Conservation (phyloP, 2,113 vertebrate species). For the Podarcis raffonei region DNA sequence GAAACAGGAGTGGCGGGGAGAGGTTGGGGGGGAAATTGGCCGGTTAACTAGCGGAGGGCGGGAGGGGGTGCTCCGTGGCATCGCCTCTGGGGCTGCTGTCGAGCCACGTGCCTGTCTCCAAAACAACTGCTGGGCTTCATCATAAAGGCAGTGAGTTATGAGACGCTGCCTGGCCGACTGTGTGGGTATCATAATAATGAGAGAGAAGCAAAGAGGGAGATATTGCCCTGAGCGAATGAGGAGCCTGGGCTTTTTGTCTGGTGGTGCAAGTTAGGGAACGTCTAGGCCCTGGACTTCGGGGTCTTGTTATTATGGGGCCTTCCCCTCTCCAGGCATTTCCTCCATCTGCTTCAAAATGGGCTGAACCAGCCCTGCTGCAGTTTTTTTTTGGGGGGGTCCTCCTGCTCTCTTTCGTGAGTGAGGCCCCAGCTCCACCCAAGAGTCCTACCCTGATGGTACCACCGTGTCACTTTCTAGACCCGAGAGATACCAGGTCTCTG, state of each 20-base stretch:
- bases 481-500: too few species aligned
- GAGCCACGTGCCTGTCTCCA: slow-evolving; percentile 84
- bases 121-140: slow-evolving; percentile 86
- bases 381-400: too few species aligned
- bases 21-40: slow-evolving; percentile 77
- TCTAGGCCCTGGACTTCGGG: too few species aligned
- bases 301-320: too few species aligned
- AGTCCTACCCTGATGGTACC: too few species aligned
- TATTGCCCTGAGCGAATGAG: background rate
- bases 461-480: too few species aligned
- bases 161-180: background rate
- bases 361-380: too few species aligned
- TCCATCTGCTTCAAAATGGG: too few species aligned
- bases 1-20: slow-evolving; percentile 17
- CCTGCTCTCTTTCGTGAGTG: too few species aligned
- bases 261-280: background rate
- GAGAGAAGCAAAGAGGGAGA: background rate
- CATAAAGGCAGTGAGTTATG: slow-evolving; percentile 75
- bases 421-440: too few species aligned
- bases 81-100: slow-evolving; percentile 80
- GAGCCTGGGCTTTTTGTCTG: background rate
- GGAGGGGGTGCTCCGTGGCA: slow-evolving; percentile 73
- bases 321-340: too few species aligned
- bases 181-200: slow-evolving; percentile 37
- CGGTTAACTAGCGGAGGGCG: slow-evolving; percentile 82